Conservation (phyloP, 92 coral and sea anemone species). For the Bergia sp. region DNA sequence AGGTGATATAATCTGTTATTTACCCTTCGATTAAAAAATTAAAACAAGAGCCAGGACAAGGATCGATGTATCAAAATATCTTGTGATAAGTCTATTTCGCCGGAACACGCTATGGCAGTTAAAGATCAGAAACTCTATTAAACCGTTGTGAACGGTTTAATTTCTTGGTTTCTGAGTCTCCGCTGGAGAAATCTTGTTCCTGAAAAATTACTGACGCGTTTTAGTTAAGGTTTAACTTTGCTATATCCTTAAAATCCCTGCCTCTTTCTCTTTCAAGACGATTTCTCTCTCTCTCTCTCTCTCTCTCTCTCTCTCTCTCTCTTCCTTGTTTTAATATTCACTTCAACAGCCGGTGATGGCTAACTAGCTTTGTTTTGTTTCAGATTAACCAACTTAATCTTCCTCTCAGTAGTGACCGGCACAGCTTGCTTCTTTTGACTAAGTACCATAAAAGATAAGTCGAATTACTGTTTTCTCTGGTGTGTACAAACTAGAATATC, state of each 20-base stretch:
- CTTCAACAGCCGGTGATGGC: background rate
- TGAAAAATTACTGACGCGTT: no score
- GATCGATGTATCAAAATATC: background rate
- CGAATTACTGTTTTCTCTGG: background rate
- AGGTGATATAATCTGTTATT: background rate
- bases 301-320: background rate
- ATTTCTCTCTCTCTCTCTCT: background rate
- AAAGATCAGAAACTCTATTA: background rate
- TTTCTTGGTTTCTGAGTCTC: no score
- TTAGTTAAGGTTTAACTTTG: no score
- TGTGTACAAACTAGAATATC: no score
- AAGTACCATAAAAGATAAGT: background rate
- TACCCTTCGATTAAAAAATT: background rate
- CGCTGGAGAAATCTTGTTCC: no score
- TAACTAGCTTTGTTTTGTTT: background rate
- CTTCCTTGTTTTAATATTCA: background rate
- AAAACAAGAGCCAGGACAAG: background rate
- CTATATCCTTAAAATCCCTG: no score
- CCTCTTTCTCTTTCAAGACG: no score
- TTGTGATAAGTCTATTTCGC: background rate
- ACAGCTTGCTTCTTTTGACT: background rate
- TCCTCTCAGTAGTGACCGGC: background rate
- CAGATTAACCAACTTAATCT: background rate
- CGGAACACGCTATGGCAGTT: no score
- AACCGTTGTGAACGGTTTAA: background rate